A percentile compares a stretch with the other conserved stretches of the same genome.
Evolutionary conservation across 2,888 invertebrate genomes (phyloP).

Genomic region (Plusia festucae): DNA sequence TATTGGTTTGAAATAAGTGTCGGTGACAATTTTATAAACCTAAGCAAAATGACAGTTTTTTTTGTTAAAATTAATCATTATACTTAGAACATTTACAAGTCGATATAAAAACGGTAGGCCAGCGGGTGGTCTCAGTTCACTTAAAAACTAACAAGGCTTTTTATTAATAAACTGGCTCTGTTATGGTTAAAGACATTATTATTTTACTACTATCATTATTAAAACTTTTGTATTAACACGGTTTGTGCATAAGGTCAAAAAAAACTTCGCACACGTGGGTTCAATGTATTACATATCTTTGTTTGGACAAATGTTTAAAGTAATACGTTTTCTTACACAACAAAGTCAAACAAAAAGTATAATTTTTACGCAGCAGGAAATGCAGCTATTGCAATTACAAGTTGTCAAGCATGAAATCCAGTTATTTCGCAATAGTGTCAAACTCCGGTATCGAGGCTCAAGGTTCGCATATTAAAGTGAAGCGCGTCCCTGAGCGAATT

Average conservation of each 20-base stretch:
- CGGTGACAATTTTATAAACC: too few species aligned
- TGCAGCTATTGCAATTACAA: conserved; percentile 31
- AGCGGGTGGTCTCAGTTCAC: neutral
- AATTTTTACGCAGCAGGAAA: conserved; percentile 35
- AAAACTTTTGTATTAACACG: neutral
- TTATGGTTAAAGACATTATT: neutral
- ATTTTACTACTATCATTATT: neutral
- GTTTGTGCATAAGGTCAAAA: neutral
- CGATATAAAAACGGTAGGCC: neutral
- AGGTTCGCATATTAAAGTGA: conserved; percentile 19
- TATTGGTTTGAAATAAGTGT: neutral
- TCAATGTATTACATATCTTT: neutral
- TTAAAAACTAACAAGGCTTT: neutral
- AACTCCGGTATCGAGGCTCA: conserved; percentile 40
- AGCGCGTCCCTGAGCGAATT: conserved; percentile 45
- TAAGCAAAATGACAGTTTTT: too few species aligned
- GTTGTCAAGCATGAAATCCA: conserved; percentile 34
- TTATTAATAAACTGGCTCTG: neutral
- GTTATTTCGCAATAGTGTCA: conserved; percentile 42
- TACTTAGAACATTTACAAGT: neutral
- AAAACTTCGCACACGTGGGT: too few species aligned
- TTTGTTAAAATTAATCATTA: too few species aligned
- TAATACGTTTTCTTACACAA: neutral
- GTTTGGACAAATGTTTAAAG: neutral
- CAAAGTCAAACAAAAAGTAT: conserved; percentile 24